Percentiles rank a stretch among this genome's conserved stretches.
Evolutionary conservation across 2,113 vertebrate species (phyloP).

Genomic region (Theristicus caerulescens): DNA sequence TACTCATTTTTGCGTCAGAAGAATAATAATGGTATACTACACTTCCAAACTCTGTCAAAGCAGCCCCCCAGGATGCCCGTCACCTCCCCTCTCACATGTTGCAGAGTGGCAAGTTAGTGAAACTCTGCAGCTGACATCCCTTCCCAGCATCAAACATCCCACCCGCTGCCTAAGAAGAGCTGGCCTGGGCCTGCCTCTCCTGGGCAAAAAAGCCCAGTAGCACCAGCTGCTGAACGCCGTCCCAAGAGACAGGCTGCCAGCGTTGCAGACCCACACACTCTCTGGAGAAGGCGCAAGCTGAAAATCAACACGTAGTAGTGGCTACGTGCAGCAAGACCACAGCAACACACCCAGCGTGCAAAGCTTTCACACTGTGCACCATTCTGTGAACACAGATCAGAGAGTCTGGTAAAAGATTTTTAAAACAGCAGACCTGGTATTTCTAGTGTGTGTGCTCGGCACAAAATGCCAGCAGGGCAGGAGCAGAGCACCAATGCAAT

Average conservation of each 20-base stretch:
- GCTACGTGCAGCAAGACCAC: not conserved
- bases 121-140: not conserved
- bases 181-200: not conserved
- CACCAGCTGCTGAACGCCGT: not conserved
- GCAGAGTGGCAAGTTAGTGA: not conserved
- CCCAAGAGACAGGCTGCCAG: not conserved
- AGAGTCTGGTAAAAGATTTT: not conserved
- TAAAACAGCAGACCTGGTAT: not conserved
- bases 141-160: not conserved
- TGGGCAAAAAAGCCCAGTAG: not conserved
- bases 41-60: not conserved
- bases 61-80: not conserved
- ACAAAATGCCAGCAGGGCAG: not conserved
- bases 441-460: not conserved
- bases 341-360: not conserved
- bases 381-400: not conserved
- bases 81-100: not conserved
- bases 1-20: not conserved
- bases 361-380: not conserved
- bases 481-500: not conserved
- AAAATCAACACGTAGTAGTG: not conserved
- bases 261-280: not conserved
- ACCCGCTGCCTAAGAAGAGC: not conserved
- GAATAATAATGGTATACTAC: not conserved
- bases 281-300: not conserved